Percentiles rank a stretch among this genome's conserved stretches.
Conservation (phyloP, 1,140 invertebrate genomes). For the Cydia strobilella region DNA sequence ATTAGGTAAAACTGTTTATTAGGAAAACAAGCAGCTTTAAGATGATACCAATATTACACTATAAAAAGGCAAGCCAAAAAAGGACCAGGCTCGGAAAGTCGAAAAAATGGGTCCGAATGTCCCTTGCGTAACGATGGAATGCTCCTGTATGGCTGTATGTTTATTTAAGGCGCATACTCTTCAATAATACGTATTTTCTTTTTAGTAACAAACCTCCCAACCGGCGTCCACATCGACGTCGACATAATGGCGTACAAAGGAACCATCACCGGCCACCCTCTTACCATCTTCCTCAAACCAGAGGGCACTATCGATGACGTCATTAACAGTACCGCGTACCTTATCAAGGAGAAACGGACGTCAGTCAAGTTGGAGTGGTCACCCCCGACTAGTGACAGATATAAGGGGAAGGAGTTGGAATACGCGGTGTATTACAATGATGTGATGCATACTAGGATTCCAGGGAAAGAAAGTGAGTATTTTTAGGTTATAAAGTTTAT, state of each 20-base stretch:
- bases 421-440: slow-evolving; percentile 81
- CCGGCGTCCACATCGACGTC: slow-evolving; percentile 82
- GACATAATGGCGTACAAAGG: slow-evolving; percentile 84
- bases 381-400: slow-evolving; percentile 77
- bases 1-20: too few relatives aligned
- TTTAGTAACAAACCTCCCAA: slow-evolving; percentile 72
- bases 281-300: slow-evolving; percentile 77
- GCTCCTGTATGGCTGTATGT: too few relatives aligned
- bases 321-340: slow-evolving; percentile 72
- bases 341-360: slow-evolving; percentile 81
- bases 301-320: slow-evolving; percentile 76
- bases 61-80: too few relatives aligned
- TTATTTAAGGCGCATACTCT: too few relatives aligned
- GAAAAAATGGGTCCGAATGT: too few relatives aligned
- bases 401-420: slow-evolving; percentile 54
- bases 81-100: too few relatives aligned
- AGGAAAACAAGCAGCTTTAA: too few relatives aligned
- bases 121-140: too few relatives aligned
- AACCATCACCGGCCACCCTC: slow-evolving; percentile 80
- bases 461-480: slow-evolving; percentile 54
- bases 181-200: slow-evolving; percentile 34
- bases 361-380: slow-evolving; percentile 85
- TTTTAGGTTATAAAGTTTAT: slow-evolving; percentile 11
- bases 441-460: slow-evolving; percentile 44
- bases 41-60: too few relatives aligned